These are phyloP conservation scores for Lepilemur ruficaudatus DNA, from an alignment of 2,797 vertebrate species.

Conservation along the genomic window DNA sequence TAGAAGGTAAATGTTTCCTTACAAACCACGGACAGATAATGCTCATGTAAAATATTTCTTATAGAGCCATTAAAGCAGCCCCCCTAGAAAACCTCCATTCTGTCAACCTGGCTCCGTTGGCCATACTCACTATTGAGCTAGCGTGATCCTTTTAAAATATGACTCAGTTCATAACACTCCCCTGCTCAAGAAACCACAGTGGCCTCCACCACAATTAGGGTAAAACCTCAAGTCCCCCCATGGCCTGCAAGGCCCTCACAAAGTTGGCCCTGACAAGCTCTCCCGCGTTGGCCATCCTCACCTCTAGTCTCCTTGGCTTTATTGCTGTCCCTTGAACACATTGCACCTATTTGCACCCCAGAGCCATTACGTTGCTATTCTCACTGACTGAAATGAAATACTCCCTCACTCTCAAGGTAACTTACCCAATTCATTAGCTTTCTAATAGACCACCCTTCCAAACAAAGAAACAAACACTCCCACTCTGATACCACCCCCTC, in stretches of 20 bases:
- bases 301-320: not conserved
- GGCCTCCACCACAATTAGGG: not conserved
- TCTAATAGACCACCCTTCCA: not conserved
- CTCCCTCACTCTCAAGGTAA: not conserved
- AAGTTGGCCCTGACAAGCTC: not conserved
- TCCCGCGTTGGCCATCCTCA: not conserved
- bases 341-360: not conserved
- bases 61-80: not conserved
- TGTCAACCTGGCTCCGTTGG: not conserved
- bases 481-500: not conserved
- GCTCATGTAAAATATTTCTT: not conserved
- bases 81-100: not conserved
- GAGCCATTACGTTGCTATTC: not conserved
- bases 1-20: not conserved
- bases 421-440: not conserved
- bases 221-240: not conserved
- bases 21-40: not conserved
- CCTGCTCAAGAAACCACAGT: not conserved
- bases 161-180: not conserved
- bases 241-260: not conserved
- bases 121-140: not conserved
- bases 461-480: not conserved
- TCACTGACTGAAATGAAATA: not conserved
- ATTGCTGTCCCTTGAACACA: not conserved
- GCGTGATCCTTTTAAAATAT: not conserved